phyloP scores from a whole-genome alignment of 2,113 vertebrate species.

The Sceloporus undulatus region DNA sequence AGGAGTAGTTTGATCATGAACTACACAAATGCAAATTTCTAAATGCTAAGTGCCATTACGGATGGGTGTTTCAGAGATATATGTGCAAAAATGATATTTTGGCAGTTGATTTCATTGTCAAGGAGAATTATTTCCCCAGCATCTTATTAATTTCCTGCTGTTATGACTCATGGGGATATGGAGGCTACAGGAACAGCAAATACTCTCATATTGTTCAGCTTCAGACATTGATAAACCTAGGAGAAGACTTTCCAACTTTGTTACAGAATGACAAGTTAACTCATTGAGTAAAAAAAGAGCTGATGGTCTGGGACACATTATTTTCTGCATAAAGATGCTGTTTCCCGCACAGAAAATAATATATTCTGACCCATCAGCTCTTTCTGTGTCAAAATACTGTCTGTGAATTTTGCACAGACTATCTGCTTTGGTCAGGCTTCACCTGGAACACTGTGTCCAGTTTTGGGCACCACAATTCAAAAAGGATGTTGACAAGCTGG shows the following conservation, averaged over 20 bases:
- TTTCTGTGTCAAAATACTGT: no score
- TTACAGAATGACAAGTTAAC: not conserved
- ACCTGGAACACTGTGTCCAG: no score
- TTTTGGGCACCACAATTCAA: no score
- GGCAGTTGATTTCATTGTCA: not conserved
- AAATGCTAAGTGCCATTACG: not conserved
- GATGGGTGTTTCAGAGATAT: not conserved
- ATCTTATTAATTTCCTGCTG: not conserved
- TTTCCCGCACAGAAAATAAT: no score
- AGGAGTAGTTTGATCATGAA: not conserved
- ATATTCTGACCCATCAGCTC: no score
- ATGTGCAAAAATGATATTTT: not conserved
- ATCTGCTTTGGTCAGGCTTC: no score
- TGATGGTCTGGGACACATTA: no score
- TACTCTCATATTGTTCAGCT: no score
- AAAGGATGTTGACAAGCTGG: no score
- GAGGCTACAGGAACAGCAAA: not conserved
- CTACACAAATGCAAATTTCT: not conserved
- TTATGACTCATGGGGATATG: not conserved
- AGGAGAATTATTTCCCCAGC: not conserved
- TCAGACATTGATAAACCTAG: not conserved
- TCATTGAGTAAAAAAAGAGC: no score
- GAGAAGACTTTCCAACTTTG: not conserved
- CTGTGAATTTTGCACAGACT: no score
- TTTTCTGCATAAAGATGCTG: no score